These are phyloP conservation scores for Triops longicaudatus DNA, from an alignment of 1,140 invertebrate genomes.

Conservation along the genomic window DNA sequence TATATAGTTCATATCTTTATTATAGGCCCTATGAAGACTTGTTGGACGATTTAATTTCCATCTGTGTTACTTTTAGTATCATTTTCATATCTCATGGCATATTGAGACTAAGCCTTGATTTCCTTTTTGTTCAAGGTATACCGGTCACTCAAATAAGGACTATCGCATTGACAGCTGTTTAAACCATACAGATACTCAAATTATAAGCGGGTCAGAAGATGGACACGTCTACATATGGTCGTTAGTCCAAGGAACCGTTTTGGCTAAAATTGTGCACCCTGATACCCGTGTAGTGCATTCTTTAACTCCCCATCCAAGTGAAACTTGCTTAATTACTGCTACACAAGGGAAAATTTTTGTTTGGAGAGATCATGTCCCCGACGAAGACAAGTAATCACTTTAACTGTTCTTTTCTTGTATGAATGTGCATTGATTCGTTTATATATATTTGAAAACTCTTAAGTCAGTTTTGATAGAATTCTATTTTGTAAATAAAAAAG, in stretches of 20 bases:
- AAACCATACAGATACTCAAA: conserved; percentile 65
- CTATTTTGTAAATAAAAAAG: neutral
- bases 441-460: neutral
- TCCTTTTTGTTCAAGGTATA: conserved; percentile 48
- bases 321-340: conserved; percentile 43
- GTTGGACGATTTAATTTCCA: neutral
- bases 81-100: conserved; percentile 23
- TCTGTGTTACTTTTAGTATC: conserved; percentile 19
- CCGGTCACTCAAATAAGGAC: conserved; percentile 66
- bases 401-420: neutral
- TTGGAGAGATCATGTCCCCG: conserved; percentile 37
- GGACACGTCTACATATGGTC: conserved; percentile 83
- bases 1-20: neutral
- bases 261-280: conserved; percentile 42
- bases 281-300: conserved; percentile 51
- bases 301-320: conserved; percentile 45
- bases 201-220: conserved; percentile 79
- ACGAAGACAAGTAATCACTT: conserved; percentile 26
- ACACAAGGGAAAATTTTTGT: conserved; percentile 42
- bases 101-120: conserved; percentile 31
- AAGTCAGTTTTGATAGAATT: neutral
- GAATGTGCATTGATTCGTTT: neutral
- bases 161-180: conserved; percentile 79
- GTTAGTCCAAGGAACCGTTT: conserved; percentile 59
- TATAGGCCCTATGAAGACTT: neutral